Base-by-base conservation (phyloP, 1,140 invertebrate species). In the Cardiocondyla obscurior region DNA sequence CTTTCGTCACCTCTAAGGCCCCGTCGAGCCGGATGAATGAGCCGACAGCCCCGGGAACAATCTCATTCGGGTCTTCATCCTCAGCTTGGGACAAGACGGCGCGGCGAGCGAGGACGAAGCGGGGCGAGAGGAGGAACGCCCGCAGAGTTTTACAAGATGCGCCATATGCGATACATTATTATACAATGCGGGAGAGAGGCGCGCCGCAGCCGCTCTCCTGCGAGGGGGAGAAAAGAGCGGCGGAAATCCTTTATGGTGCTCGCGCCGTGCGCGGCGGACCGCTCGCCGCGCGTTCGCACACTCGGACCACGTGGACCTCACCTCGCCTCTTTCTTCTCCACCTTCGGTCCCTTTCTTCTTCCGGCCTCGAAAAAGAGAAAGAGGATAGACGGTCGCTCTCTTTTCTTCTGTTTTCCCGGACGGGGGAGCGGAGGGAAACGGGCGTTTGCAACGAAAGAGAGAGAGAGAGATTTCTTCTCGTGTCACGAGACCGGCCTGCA, bases 141-240 rank as follows among this genome's bases (percentile, higher is more conserved):
- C 92, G 93, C 92, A 91, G 93, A 93, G 93, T 93, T 93, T 93
- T 93, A 93, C 93, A 93, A 93, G 91, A 92, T 92, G 90, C 90
- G 82, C 92, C 93, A 93, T 93, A 93, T 92, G 93, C 90, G 92
- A 93, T 92, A 93, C 92, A 93, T 93, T 93, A 93, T 93, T 93
- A 92, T 93, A 93, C 91, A 92, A 93, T 91, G 90, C 49, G 82
- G 28, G 46, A 81, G 77, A 46, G 82, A 62, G 82, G 85, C 85
- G 57, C 36, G 46, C 57, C 36, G 28, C 49, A 6, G 22, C 67
- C 33, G 33, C 60, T 16, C 74, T 79, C 74, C 62, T 79, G 46
- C 74, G 22, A 39, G 39, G 74, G 25, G 74, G 39, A 36, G 39
- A 76, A 93, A 91, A 93, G 92, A 91, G 92, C 91, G 88, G 92